Percentiles rank a stretch among this genome's conserved stretches.
Conservation (phyloP, 2,113 vertebrate species). For the Anhinga rufa region DNA sequence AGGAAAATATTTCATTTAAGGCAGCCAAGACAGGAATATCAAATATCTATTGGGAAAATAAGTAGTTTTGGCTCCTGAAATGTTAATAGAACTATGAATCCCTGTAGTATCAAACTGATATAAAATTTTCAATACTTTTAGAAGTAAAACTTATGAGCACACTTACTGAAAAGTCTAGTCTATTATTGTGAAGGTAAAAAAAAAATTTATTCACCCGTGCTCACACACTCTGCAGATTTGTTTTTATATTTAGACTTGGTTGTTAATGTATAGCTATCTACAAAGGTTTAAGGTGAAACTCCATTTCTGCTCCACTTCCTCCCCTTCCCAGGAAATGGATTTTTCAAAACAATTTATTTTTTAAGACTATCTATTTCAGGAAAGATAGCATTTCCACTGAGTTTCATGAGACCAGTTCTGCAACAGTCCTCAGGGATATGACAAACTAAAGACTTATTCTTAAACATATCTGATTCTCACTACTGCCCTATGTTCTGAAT, state of each 20-base stretch:
- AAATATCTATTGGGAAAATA: slow-evolving; percentile 1
- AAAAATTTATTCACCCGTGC: background rate
- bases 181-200: background rate
- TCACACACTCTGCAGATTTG: background rate
- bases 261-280: background rate
- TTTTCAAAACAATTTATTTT: background rate
- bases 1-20: background rate
- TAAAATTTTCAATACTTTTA: background rate
- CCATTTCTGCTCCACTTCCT: background rate
- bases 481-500: background rate
- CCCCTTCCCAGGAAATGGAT: background rate
- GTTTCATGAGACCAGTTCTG: background rate
- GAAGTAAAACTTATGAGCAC: background rate
- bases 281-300: background rate
- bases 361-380: background rate
- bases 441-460: background rate
- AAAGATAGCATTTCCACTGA: background rate
- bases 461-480: background rate
- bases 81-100: background rate
- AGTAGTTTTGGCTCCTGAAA: background rate
- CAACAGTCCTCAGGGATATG: background rate
- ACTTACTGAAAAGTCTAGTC: background rate
- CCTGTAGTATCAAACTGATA: background rate
- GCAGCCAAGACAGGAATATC: background rate
- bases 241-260: background rate